Evolutionary conservation across 2,113 vertebrate genomes (phyloP).

Genomic region (Orcinus orca): DNA sequence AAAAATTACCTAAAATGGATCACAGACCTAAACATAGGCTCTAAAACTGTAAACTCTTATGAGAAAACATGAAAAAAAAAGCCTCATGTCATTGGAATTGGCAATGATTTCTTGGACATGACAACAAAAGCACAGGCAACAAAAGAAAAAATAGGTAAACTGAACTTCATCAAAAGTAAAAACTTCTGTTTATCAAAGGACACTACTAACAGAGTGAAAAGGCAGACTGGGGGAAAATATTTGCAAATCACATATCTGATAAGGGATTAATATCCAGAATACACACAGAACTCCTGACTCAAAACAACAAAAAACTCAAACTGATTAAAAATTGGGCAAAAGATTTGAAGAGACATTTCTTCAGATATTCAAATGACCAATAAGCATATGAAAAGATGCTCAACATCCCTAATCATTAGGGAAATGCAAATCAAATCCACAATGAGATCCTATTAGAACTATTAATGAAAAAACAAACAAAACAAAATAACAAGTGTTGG

Average conservation of each 20-base stretch:
- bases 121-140: background rate
- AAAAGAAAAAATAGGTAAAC: background rate
- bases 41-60: background rate
- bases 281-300: background rate
- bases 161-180: background rate
- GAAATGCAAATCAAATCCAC: background rate
- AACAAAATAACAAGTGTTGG: background rate
- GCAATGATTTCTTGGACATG: background rate
- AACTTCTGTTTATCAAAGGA: background rate
- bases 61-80: background rate
- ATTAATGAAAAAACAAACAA: background rate
- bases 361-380: background rate
- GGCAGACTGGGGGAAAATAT: background rate
- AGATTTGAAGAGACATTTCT: background rate
- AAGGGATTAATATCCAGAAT: background rate
- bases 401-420: background rate
- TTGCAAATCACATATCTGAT: background rate
- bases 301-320: background rate
- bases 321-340: background rate
- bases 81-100: background rate
- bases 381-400: background rate
- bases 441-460: background rate
- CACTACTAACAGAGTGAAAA: background rate
- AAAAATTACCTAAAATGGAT: background rate
- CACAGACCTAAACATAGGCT: background rate